Evolutionary conservation across 2,888 invertebrate species (phyloP), one percentile per base, ranked within the genome.

Genomic region (Caenorhabditis sp.): DNA sequence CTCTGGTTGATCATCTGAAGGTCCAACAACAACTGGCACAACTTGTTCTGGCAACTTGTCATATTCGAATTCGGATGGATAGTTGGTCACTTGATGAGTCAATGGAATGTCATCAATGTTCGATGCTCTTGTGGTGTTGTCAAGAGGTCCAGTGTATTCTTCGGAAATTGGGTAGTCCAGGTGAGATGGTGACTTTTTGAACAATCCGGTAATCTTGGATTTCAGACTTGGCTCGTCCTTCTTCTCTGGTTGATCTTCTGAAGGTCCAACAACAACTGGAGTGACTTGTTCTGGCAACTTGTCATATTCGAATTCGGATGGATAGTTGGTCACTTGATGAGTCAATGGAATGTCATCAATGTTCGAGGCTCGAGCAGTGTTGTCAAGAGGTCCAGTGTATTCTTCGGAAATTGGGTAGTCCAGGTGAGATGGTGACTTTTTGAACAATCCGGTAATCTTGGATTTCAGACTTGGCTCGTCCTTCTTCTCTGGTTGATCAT

Each of bases 21-120:
- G 62, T 43, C 74, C 60, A 23, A 62, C 54, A 19, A 69, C 69
- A 53, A 69, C 64, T 64, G 61, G 59, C 31, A 71, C 49, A 24
- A 49, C 61, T 14, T 51, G 66, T 54, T 69, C 62, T 51, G 63
- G 69, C 49, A 67, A 67, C n/a, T 76, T 73, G 31, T 76, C 78
- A 49, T 76, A 79, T 58, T 70, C 67, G 58, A 71, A 75, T 49
- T 78, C 76, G 57, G 72, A 12, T 69, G 65, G 61, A 54, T 83
- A 82, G 51, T 75, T 73, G 53, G 65, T 24, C 12, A 83, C 80
- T 54, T 78, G 71, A n/a, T 65, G 64, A 12, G 70, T 69, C 37
- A 82, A 64, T 27, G 82, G 80, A 14, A 65, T 37, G 17, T 70
- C 73, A 12, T 69, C 71, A 54, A 82, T 69, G 62, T 82, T 81